Evolutionary conservation across 2,113 vertebrate species (phyloP).

Genomic region (Oryctolagus cuniculus): mOryCun1.1 NC_091433.1:169539501-169540000

Average conservation of each 20-base stretch:
- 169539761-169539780: conserved; percentile 96
- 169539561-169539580: conserved; percentile 54
- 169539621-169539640: conserved; percentile 47
- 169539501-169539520: conserved; percentile 57
- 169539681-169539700: conserved; percentile 97
- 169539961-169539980: neutral
- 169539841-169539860: neutral
- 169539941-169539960: neutral
- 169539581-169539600: neutral
- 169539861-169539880: neutral
- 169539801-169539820: neutral
- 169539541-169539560: conserved; percentile 60
- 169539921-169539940: neutral
- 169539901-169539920: conserved; percentile 2
- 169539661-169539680: conserved; percentile 94
- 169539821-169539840: neutral
- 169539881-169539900: neutral
- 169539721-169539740: conserved; percentile 96
- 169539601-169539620: conserved; percentile 75
- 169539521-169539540: conserved; percentile 38
- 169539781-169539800: conserved; percentile 83
- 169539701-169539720: conserved; percentile 94
- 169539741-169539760: conserved; percentile 98
- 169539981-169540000: too few species aligned
- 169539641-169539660: conserved; percentile 95